Conservation (phyloP, 1,140 invertebrate genomes). For the Cataglyphis hispanica region DNA sequence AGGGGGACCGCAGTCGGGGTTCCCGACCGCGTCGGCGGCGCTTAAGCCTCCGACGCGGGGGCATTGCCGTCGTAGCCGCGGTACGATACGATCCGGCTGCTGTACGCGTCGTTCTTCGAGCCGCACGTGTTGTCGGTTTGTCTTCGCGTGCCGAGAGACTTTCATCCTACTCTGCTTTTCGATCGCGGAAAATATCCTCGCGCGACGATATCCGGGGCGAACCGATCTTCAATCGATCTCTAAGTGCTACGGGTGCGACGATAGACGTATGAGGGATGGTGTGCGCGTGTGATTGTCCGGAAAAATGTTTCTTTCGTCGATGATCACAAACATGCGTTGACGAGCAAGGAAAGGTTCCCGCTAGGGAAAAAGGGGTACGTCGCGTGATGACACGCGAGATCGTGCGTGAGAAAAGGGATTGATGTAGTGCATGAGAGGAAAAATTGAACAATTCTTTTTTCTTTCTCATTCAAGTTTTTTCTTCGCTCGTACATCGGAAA, state of each 20-base stretch:
- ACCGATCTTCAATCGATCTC: not conserved
- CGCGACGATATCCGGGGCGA: slow-evolving; percentile 16
- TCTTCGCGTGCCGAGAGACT: slow-evolving; percentile 22
- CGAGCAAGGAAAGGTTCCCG: not conserved
- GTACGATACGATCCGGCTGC: slow-evolving; percentile 78
- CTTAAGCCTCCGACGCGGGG: slow-evolving; percentile 79
- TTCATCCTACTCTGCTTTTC: not conserved
- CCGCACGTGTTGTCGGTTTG: slow-evolving; percentile 37
- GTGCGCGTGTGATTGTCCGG: slow-evolving; percentile 14
- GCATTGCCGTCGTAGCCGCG: slow-evolving; percentile 83
- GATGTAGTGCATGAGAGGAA: slow-evolving; percentile 15
- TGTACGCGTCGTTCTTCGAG: slow-evolving; percentile 32
- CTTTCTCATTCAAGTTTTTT: not conserved
- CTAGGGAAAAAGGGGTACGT: not conserved
- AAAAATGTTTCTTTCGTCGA: not conserved
- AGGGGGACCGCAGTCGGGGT: slow-evolving; percentile 67
- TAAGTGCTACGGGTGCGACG: slow-evolving; percentile 18
- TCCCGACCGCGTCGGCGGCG: slow-evolving; percentile 78
- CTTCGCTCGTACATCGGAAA: not conserved
- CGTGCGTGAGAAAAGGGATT: slow-evolving; percentile 9
- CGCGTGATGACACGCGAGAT: slow-evolving; percentile 15
- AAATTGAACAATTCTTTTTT: not conserved
- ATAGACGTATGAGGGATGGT: slow-evolving; percentile 27
- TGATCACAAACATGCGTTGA: slow-evolving; percentile 24
- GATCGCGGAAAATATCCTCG: slow-evolving; percentile 2